Evolutionary conservation across 1,140 invertebrate species (phyloP).

Genomic region (Harpegnathos saltator): DNA sequence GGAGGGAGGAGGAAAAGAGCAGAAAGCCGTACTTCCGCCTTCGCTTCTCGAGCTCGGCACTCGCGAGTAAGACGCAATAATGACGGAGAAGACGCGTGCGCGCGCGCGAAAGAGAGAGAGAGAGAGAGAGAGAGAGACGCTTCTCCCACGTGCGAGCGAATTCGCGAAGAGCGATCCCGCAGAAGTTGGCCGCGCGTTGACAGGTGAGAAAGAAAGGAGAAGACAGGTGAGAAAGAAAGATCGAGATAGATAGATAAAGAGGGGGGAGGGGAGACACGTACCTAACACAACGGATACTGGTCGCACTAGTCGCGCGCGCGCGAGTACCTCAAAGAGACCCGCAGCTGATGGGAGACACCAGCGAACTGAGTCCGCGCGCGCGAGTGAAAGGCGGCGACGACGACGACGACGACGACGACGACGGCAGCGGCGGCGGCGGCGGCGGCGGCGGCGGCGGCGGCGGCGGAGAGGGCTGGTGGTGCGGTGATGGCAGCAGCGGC

Average conservation of each 20-base stretch:
- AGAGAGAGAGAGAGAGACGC: too few species aligned
- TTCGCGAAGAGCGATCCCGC: too few species aligned
- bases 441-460: conserved; percentile 15
- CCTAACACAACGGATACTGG: conserved; percentile 1
- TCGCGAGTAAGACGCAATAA: conserved; percentile 27
- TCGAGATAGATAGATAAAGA: too few species aligned
- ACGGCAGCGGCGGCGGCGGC: not conserved
- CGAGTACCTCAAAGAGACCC: conserved; percentile 53
- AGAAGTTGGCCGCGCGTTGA: not conserved
- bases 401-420: conserved; percentile 63
- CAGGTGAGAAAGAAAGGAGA: not conserved
- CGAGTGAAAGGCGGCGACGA: conserved; percentile 80
- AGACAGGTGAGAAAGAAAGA: not conserved
- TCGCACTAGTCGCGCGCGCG: not conserved
- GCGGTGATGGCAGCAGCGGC: conserved; percentile 29
- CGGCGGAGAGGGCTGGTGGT: conserved; percentile 68
- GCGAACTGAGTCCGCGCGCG: conserved; percentile 77
- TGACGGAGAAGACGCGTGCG: not conserved
- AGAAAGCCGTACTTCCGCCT: too few species aligned
- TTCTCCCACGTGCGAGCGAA: not conserved
- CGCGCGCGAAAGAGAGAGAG: too few species aligned
- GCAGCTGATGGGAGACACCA: conserved; percentile 78
- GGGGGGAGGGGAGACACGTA: too few species aligned
- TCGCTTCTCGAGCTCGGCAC: not conserved
- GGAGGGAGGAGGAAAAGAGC: too few species aligned